These are phyloP conservation scores for Lycocorax pyrrhopterus DNA, from an alignment of 2,113 vertebrate species.

Conservation along the genomic window DNA sequence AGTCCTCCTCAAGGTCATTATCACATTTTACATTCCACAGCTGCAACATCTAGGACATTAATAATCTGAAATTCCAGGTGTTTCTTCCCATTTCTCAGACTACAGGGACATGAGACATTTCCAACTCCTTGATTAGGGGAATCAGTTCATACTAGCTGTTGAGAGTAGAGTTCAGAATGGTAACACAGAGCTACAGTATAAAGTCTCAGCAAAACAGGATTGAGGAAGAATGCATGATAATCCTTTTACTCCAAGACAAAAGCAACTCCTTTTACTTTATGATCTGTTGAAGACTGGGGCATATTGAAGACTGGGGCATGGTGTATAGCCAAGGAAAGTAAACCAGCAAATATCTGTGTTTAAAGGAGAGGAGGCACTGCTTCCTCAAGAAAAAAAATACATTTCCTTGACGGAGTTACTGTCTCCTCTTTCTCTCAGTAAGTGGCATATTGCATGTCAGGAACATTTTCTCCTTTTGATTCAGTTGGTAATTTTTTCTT, in stretches of 20 bases:
- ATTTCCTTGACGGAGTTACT: not conserved
- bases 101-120: not conserved
- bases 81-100: not conserved
- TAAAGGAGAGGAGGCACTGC: not conserved
- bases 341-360: not conserved
- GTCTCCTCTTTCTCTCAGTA: not conserved
- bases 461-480: constrained; percentile 6
- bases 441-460: not conserved
- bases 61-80: not conserved
- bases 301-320: rapidly evolving
- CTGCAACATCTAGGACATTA: not conserved
- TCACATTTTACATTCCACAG: not conserved
- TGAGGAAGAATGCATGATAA: not conserved
- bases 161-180: not conserved
- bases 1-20: not conserved
- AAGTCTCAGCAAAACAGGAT: not conserved
- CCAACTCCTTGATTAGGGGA: not conserved
- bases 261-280: not conserved
- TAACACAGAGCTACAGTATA: not conserved
- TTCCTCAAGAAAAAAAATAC: not conserved
- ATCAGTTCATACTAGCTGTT: not conserved
- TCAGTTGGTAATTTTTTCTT: constrained; percentile 1
- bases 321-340: not conserved
- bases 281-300: not conserved
- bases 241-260: not conserved